Conservation (phyloP, 2,797 vertebrate genomes). For the Sebastes diploproa region DNA sequence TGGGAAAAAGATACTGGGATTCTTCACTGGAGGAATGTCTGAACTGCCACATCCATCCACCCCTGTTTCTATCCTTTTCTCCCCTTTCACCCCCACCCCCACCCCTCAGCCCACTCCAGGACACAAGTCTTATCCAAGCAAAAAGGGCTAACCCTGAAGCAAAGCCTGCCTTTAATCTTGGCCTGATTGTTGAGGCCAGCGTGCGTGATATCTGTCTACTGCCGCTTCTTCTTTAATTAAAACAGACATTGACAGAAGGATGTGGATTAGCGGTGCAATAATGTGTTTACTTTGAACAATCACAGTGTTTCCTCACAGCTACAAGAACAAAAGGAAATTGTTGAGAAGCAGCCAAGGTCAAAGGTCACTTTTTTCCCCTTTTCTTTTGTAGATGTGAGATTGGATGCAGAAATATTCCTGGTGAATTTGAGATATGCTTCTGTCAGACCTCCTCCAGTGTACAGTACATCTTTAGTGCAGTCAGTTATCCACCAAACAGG, state of each 20-base stretch:
- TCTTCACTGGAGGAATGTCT: conserved; percentile 60
- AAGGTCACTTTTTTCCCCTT: conserved; percentile 76
- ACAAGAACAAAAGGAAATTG: conserved; percentile 90
- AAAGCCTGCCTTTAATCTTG: conserved; percentile 89
- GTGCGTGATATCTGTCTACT: conserved; percentile 86
- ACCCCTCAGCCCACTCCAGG: conserved; percentile 48
- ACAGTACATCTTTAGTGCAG: conserved; percentile 55
- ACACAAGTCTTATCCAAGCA: conserved; percentile 67
- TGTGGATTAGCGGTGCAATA: conserved; percentile 90
- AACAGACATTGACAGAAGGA: conserved; percentile 93
- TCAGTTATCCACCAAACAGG: conserved; percentile 86
- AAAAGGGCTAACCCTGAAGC: conserved; percentile 70
- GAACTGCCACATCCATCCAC: conserved; percentile 54
- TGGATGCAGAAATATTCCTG: conserved; percentile 61
- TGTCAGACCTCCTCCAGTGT: not conserved
- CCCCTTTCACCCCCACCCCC: conserved; percentile 42
- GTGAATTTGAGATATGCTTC: conserved; percentile 68
- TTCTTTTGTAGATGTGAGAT: conserved; percentile 59
- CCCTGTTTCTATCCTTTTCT: conserved; percentile 49
- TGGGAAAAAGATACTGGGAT: conserved; percentile 59
- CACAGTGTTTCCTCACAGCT: conserved; percentile 86
- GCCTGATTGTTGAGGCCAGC: conserved; percentile 85
- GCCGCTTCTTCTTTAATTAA: conserved; percentile 93
- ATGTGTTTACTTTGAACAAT: conserved; percentile 94
- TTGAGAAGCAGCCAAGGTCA: conserved; percentile 85